Base-by-base conservation (phyloP, 1,140 invertebrate genomes). In the Drosophila suzukii region DNA sequence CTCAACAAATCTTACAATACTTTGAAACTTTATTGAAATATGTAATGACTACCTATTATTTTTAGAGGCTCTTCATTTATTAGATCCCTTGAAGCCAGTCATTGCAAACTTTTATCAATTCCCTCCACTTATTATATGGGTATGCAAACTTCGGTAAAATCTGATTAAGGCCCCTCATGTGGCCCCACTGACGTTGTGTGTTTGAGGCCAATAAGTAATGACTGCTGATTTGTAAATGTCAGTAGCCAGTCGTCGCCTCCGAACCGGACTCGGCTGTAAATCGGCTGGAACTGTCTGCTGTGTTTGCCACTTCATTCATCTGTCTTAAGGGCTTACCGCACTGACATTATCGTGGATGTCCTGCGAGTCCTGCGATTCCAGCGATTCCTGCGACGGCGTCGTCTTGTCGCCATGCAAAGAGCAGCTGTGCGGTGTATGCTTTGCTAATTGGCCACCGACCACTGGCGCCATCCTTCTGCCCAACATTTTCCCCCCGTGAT, bases 241-340 rank as follows among this genome's bases (percentile, higher is more conserved):
- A 57, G 49, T 63, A 41, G 73, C 61, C 61, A 85, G 81, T 84
- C 71, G 72, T 57, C 65, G 76, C 65, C 81, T 80, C 43, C 39
- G 70, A 58, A 65, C 81, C 63, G 73, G 51, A 61, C 60, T 59
- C n/a, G 32, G 47, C 44, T 43, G 51, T 59, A 61, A 79, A 47
- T 78, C 71, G 58, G 68, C 65, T 76, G 73, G 71, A 76, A 59
- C 74, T 77, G 78, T 68, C 78, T 71, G 78, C 82, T 66, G 71
- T 85, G 82, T 86, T 86, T 86, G 78, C 82, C 83, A 86, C 78
- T 86, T 86, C 83, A 86, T 86, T 81, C 82, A 88, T 86, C 83
- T 86, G 83, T 82, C 83, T 86, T 86, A 86, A 85, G 78, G 81
- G 82, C 82, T 85, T 80, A 75, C 51, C 75, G 49, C 32, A 36